Conservation (phyloP, 2,113 vertebrate species). For the Pundamilia nyererei region DNA sequence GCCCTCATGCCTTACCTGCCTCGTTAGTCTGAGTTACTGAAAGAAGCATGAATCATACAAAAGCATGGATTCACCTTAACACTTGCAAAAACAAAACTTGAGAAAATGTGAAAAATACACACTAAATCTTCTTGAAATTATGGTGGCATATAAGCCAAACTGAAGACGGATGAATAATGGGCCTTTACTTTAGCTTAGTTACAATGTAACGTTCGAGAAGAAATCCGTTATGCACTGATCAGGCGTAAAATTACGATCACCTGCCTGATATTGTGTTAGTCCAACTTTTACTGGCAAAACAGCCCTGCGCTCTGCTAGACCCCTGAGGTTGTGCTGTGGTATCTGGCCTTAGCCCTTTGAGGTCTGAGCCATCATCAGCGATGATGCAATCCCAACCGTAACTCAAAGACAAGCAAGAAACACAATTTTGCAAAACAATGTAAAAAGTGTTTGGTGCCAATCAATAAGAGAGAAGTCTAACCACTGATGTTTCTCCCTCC, state of each 20-base stretch:
- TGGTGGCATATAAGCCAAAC: not conserved
- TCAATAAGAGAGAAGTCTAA: not conserved
- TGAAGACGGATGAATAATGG: not conserved
- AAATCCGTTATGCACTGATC: not conserved
- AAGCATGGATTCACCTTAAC: not conserved
- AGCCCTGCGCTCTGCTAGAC: not conserved
- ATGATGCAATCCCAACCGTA: not conserved
- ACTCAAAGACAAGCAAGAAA: not conserved
- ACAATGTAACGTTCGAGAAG: not conserved
- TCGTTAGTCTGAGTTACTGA: not conserved
- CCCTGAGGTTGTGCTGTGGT: rapidly evolving
- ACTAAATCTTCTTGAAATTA: not conserved
- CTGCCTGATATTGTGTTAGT: not conserved
- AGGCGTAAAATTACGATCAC: not conserved
- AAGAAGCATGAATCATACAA: not conserved
- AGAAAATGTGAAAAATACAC: not conserved
- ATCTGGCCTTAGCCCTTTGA: not conserved
- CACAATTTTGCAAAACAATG: not conserved
- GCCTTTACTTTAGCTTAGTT: not conserved
- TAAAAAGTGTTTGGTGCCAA: not conserved
- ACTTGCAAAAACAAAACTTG: not conserved
- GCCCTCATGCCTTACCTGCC: not conserved
- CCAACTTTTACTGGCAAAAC: not conserved
- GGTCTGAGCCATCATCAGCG: not conserved
- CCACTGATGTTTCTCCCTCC: not conserved